Evolutionary conservation across 2,113 vertebrate genomes (phyloP).

Genomic region (Motacilla tschutschensis): DNA sequence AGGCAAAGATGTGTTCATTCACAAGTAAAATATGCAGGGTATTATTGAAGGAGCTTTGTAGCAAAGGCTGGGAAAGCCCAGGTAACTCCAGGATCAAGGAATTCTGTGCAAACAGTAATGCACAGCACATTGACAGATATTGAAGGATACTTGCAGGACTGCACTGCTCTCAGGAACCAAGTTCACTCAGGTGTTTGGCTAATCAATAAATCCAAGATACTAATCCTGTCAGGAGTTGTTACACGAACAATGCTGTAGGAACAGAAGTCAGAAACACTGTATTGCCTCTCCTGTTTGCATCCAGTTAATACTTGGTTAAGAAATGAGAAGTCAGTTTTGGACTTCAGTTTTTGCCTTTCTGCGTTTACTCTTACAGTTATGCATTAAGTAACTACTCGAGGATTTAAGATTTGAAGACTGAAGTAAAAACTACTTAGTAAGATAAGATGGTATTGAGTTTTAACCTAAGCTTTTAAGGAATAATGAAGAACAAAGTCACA

Average conservation of each 20-base stretch:
- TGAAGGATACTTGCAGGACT: neutral
- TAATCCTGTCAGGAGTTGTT: neutral
- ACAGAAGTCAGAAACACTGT: neutral
- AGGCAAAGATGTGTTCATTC: neutral
- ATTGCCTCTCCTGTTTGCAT: neutral
- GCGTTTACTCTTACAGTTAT: neutral
- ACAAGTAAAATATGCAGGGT: neutral
- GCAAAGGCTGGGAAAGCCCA: neutral
- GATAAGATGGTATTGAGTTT: fast-evolving
- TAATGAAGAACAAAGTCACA: neutral
- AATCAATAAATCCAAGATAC: neutral
- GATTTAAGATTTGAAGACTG: neutral
- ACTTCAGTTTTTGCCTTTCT: neutral
- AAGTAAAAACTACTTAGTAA: neutral
- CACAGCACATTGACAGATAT: fast-evolving
- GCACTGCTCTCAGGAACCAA: neutral
- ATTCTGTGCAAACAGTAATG: neutral
- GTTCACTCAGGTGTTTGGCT: neutral
- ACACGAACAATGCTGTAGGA: fast-evolving
- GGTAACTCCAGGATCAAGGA: neutral
- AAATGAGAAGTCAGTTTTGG: neutral
- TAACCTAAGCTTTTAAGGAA: neutral
- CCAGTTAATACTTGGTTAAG: neutral
- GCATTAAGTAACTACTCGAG: neutral
- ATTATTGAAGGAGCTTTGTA: neutral